Conservation (phyloP, 2,888 invertebrate genomes). For the Philereme transversata region DNA sequence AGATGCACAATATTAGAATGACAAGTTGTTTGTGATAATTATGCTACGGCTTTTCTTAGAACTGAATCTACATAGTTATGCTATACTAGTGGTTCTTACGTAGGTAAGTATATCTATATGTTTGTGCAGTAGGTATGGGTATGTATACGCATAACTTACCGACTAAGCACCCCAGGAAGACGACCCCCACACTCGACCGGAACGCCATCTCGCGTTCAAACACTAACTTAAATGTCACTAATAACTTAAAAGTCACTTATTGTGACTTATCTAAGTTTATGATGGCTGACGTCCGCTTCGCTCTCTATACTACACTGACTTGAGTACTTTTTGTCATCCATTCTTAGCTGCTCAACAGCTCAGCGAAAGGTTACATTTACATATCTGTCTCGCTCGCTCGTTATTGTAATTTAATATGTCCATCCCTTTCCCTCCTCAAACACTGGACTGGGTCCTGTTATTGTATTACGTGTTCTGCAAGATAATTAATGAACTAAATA, state of each 20-base stretch:
- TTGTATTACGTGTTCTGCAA: conserved; percentile 74
- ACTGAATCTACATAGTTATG: conserved; percentile 12
- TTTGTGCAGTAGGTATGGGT: conserved; percentile 1
- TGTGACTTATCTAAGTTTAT: conserved; percentile 63
- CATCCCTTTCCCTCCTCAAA: conserved; percentile 49
- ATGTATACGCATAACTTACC: conserved; percentile 58
- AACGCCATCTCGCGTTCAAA: conserved; percentile 71
- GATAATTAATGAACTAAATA: conserved; percentile 57
- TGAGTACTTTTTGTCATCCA: conserved; percentile 75
- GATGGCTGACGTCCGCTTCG: conserved; percentile 67
- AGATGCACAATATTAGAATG: too few relatives aligned
- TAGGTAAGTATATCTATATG: neutral
- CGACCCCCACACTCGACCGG: conserved; percentile 60
- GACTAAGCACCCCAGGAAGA: conserved; percentile 67
- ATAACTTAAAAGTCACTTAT: conserved; percentile 65
- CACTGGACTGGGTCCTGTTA: conserved; percentile 72
- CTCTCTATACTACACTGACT: conserved; percentile 75
- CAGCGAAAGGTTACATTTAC: conserved; percentile 75
- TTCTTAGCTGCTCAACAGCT: conserved; percentile 67
- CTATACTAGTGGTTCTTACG: neutral
- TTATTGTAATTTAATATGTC: conserved; percentile 42
- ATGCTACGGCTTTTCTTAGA: neutral
- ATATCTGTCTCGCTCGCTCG: conserved; percentile 56
- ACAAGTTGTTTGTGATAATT: neutral
- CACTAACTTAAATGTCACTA: conserved; percentile 57